These are phyloP conservation scores for Drosophila subquinaria DNA, from an alignment of 2,888 invertebrate genomes.

Conservation along the genomic window DNA sequence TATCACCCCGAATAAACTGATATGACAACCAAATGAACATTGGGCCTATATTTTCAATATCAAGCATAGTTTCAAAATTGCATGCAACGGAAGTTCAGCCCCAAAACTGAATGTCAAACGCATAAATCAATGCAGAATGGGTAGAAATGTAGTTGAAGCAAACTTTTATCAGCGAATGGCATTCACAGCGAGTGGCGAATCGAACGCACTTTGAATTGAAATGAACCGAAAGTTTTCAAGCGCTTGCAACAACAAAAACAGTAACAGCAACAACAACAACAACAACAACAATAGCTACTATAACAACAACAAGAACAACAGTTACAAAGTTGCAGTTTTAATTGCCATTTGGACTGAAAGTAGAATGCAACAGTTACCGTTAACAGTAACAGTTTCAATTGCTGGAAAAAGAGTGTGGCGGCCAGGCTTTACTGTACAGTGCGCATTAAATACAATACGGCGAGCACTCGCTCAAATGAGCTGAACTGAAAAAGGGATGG, in stretches of 20 bases:
- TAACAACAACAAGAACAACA: slow-evolving; percentile 17
- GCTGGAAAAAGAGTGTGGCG: slow-evolving; percentile 30
- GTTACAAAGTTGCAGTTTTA: slow-evolving; percentile 40
- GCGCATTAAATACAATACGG: slow-evolving; percentile 57
- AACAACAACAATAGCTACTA: slow-evolving; percentile 7
- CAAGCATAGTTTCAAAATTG: slow-evolving; percentile 17
- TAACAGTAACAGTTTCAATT: slow-evolving; percentile 14
- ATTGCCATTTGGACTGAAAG: slow-evolving; percentile 44
- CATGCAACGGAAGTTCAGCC: slow-evolving; percentile 15
- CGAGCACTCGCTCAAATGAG: slow-evolving; percentile 65
- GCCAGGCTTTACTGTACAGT: slow-evolving; percentile 19
- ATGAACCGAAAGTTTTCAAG: slow-evolving; percentile 50
- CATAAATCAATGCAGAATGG: slow-evolving; percentile 16
- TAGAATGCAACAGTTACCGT: slow-evolving; percentile 47
- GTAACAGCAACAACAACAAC: slow-evolving; percentile 10
- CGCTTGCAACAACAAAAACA: slow-evolving; percentile 2
- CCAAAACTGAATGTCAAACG: slow-evolving; percentile 26
- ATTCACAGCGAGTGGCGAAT: slow-evolving; percentile 24
- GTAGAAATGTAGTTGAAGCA: slow-evolving; percentile 9
- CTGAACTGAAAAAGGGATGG: slow-evolving; percentile 44
- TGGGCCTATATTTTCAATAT: slow-evolving; percentile 19
- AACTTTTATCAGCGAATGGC: slow-evolving; percentile 24
- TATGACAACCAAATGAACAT: background rate
- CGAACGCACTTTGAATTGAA: slow-evolving; percentile 40
- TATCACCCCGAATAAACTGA: background rate